Percentiles rank a stretch among this genome's conserved stretches.
Conservation (phyloP, 1,140 invertebrate genomes). For the Heliconius congener region DNA sequence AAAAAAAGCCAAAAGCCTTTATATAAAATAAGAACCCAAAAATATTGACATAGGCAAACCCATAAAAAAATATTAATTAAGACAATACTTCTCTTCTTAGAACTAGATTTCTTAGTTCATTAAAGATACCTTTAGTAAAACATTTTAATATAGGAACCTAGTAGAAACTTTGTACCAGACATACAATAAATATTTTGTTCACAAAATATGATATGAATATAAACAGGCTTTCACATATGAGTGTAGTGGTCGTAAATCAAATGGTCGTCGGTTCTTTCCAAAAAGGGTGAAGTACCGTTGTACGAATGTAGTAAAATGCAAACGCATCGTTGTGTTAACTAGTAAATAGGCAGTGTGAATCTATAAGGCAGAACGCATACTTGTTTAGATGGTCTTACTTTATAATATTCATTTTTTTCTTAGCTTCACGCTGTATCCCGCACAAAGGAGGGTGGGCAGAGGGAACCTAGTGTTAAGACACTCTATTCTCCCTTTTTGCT, state of each 20-base stretch:
- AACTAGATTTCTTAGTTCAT: too few relatives aligned
- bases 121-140: too few relatives aligned
- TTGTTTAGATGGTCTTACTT: neutral
- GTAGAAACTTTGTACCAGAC: neutral
- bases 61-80: too few relatives aligned
- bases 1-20: too few relatives aligned
- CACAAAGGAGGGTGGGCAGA: too few relatives aligned
- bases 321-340: constrained; percentile 36
- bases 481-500: too few relatives aligned
- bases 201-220: constrained; percentile 25
- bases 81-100: too few relatives aligned
- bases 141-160: too few relatives aligned
- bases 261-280: constrained; percentile 32
- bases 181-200: constrained; percentile 3
- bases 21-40: too few relatives aligned
- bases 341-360: constrained; percentile 23
- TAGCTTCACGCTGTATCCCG: too few relatives aligned
- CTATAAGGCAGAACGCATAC: constrained; percentile 23
- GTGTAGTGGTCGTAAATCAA: constrained; percentile 33
- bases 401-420: neutral
- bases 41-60: too few relatives aligned
- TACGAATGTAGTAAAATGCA: constrained; percentile 36
- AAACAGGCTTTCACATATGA: constrained; percentile 32
- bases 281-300: constrained; percentile 39
- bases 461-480: too few relatives aligned